Base-by-base conservation (phyloP, 2,888 invertebrate genomes). In the Diachrysia chrysitis region DNA sequence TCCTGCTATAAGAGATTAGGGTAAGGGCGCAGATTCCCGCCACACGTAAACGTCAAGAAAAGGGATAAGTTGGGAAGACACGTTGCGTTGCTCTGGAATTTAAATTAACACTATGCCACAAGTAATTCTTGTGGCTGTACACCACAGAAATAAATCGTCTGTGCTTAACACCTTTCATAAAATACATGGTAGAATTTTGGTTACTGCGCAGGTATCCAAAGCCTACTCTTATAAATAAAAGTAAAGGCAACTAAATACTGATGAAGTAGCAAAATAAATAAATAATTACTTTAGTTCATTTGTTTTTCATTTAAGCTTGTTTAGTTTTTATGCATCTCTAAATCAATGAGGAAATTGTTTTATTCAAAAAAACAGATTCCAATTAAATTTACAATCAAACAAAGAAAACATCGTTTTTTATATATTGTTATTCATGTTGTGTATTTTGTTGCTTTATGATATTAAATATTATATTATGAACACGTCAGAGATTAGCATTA, bases 291-390 rank as follows among this genome's bases (percentile, higher is more conserved):
- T 29, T 29, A 29, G 6, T 29, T 29, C 10, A 10, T 29, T 5
- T 1, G 6, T 1, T 25, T 25, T 29, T 29, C 29, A 29, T 29
- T 7, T 25, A 25, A 4, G 3, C n/a, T 7, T n/a, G 1, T 6
- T 37, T 5, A 5, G 6, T 21, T 21, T 48, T 51, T 21, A 12
- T 58, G 21, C 12, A 17, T 0, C 2, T 9, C 10, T 32, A 32
- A 32, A 42, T 75, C 23, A 69, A 7, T 57, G 29, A 74, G 63
- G 48, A 51, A 51, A 57, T 62, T 54, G 71, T 65, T 65, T 76
- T 48, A 25, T 54, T 56, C 14, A 17, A 14, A 75, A 51, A 56
- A 19, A 51, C 61, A 17, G 71, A 60, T 63, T 9, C 29, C 71
- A 64, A 55, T 58, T 58, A 63, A 19, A 70, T 48, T 69, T 60